phyloP scores from a whole-genome alignment of 92 coral and sea anemone species.

The Actinernus sp. region DNA sequence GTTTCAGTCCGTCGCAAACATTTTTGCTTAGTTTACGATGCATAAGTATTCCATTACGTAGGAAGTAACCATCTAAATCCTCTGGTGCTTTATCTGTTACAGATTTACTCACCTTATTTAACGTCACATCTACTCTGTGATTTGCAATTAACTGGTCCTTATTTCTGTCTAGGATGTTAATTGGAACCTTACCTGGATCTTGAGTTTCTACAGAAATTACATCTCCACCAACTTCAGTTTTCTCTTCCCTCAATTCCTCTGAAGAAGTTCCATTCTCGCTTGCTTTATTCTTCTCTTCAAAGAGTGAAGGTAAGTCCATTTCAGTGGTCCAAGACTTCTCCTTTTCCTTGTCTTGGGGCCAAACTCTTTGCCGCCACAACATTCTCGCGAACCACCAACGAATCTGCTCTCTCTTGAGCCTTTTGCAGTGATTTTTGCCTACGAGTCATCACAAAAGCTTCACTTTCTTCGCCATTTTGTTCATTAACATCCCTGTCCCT shows the following conservation, averaged over 20 bases:
- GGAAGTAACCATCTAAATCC: constrained; percentile 67
- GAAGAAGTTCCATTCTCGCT: background rate
- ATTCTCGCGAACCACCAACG: constrained; percentile 56
- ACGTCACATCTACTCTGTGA: constrained; percentile 39
- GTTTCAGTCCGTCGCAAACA: background rate
- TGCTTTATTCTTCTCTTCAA: background rate
- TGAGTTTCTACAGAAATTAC: no score
- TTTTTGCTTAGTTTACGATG: constrained; percentile 10
- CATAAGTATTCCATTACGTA: constrained; percentile 4
- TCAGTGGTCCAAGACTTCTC: no score
- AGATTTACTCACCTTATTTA: background rate
- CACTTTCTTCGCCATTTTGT: background rate
- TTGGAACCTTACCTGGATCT: background rate
- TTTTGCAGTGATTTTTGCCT: constrained; percentile 12
- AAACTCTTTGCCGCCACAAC: constrained; percentile 35
- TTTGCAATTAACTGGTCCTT: constrained; percentile 22
- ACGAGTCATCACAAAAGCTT: constrained; percentile 43
- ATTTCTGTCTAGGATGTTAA: constrained; percentile 47
- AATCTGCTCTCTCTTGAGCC: constrained; percentile 47
- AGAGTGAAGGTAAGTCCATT: no score
- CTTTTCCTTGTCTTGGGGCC: background rate
- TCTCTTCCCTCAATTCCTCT: background rate
- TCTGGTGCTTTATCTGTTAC: constrained; percentile 37
- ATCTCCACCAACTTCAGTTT: background rate
- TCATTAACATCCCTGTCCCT: no score